Evolutionary conservation across 2,113 vertebrate species (phyloP), one percentile per base, ranked within the genome.

Genomic region (Zosterops lateralis): DNA sequence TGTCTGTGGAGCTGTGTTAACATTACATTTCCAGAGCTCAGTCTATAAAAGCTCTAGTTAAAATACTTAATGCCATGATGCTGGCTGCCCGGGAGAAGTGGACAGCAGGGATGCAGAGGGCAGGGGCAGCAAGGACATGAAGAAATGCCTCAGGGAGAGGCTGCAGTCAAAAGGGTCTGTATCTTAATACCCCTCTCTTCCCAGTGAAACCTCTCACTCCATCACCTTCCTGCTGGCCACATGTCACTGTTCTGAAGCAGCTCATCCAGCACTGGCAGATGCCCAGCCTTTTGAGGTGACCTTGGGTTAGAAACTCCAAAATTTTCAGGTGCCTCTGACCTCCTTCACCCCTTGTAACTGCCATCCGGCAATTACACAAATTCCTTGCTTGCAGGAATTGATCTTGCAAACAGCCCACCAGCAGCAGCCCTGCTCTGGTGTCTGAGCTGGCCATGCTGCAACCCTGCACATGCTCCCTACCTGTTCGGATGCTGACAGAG

Each of bases 391-490:
- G 76, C 40, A 51, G 56, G 36, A 48, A 3, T 1, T 4, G 7
- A 25, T 4, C 54, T 6, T 13, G 62, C 60, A 36, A 40, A 21
- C 2, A 44, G 28, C 17, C 60, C 21, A 25, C 0, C 7, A 18
- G 20, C 22, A n/a, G 47, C 54, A 56, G 34, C 38, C 25, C 3
- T 1, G 1, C 42, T 19, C 28, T 19, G 7, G 44, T 1, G 6
- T 2, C 36, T 38, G 22, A 7, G 16, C 4, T 8, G 76, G 25
- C 3, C 3, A 0, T 2, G 32, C 38, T 53, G 87, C n/a, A 32
- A 0, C 2, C 17, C 45, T 61, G 57, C n/a, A 1, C 3, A 12
- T 0, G 0, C 2, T 16, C 44, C 58, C 77, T 1, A 0, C 16
- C 61, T 9, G 28, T 2, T 17, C 73, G 75, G 77, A 44, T 3